Conservation (phyloP, 2,888 invertebrate genomes). For the Corbicula japonica region DNA sequence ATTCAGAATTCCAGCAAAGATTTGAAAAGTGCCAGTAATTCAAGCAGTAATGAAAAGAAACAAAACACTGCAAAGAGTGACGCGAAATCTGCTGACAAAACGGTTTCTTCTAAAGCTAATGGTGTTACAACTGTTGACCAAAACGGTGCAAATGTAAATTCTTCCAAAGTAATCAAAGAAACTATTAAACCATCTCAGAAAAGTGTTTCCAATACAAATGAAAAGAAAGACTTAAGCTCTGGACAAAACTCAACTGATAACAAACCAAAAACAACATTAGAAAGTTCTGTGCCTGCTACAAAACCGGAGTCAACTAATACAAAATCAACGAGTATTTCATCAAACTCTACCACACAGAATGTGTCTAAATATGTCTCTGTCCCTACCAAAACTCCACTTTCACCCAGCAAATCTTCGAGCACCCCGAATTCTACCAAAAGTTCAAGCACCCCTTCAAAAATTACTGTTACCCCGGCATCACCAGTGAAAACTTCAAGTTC, state of each 20-base stretch:
- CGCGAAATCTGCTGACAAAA: conserved; percentile 1
- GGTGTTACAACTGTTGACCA: conserved; percentile 20
- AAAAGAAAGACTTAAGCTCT: background rate
- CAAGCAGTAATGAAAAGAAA: conserved; percentile 15
- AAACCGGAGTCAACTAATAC: background rate
- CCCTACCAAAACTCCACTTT: background rate
- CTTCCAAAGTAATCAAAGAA: too few species aligned
- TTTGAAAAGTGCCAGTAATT: conserved; percentile 1
- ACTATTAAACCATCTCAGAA: too few species aligned
- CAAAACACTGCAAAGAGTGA: conserved; percentile 13
- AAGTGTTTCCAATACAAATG: background rate
- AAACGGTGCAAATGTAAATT: background rate
- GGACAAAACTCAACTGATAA: background rate
- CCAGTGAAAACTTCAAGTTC: background rate
- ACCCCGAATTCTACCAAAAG: background rate
- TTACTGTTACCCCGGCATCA: background rate
- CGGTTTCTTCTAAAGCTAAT: conserved; percentile 1
- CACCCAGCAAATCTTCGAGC: conserved; percentile 20
- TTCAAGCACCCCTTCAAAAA: background rate
- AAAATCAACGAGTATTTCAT: background rate
- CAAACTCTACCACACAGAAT: background rate
- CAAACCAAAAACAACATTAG: conserved; percentile 1
- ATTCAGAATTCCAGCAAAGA: conserved; percentile 7
- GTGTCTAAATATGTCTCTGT: background rate
- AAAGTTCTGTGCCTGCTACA: conserved; percentile 6